A percentile compares a stretch with the other conserved stretches of the same genome.
phyloP scores from a whole-genome alignment of 30 jellyfish, hydroid and myxozoan species.

The Turritopsis dohrnii region DNA sequence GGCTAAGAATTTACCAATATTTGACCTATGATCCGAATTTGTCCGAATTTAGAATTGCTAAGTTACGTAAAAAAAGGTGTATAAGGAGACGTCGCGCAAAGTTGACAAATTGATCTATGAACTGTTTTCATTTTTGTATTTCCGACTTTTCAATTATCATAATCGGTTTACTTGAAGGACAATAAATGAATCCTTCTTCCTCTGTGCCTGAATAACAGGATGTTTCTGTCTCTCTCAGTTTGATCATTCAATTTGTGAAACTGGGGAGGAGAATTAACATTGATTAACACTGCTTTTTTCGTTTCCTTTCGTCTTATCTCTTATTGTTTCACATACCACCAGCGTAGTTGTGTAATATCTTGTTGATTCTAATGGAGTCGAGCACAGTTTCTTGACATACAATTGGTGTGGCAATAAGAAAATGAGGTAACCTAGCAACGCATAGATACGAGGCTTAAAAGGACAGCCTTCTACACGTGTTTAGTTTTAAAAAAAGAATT shows the following conservation, averaged over 20 bases:
- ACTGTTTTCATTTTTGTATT: not conserved
- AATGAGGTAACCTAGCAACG: not conserved
- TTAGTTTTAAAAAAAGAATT: not conserved
- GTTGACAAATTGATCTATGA: not conserved
- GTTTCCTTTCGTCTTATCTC: not conserved
- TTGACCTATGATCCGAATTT: too few species aligned
- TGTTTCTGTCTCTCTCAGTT: not conserved
- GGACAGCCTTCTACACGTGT: not conserved
- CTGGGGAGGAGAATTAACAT: not conserved
- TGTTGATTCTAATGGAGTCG: too few species aligned
- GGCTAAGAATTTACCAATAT: too few species aligned
- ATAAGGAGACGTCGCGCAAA: too few species aligned
- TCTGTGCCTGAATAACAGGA: not conserved
- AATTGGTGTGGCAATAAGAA: too few species aligned
- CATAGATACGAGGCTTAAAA: not conserved
- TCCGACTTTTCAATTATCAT: not conserved
- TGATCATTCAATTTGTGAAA: not conserved
- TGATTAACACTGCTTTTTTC: not conserved
- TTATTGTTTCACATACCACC: not conserved
- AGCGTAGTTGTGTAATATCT: not conserved
- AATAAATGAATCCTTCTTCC: not conserved
- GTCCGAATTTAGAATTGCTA: too few species aligned
- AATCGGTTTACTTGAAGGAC: not conserved
- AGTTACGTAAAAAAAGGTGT: too few species aligned
- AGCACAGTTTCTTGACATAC: too few species aligned